Conservation (phyloP, 2,888 invertebrate genomes). For the Alcis repandata region DNA sequence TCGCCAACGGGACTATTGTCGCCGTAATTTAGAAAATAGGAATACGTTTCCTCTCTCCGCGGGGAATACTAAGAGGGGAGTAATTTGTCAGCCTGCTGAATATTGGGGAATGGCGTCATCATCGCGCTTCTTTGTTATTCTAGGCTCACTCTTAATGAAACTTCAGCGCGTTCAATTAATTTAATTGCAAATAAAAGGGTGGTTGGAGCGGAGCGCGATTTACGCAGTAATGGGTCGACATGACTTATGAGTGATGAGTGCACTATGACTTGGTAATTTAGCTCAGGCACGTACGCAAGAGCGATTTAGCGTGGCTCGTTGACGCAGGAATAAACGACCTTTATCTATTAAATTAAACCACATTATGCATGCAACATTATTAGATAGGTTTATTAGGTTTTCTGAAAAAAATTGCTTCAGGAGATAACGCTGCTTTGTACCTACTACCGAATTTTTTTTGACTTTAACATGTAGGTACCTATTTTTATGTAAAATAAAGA, state of each 20-base stretch:
- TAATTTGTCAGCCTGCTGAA: slow-evolving; percentile 69
- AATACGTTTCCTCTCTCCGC: slow-evolving; percentile 48
- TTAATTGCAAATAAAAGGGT: slow-evolving; percentile 61
- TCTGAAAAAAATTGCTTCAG: too few relatives aligned
- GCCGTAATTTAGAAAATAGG: slow-evolving; percentile 39
- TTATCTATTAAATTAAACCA: neutral
- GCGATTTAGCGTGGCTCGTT: neutral
- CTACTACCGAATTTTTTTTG: too few relatives aligned
- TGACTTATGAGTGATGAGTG: slow-evolving; percentile 40
- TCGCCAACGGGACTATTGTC: slow-evolving; percentile 27
- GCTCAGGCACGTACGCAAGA: slow-evolving; percentile 1
- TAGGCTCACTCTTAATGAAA: slow-evolving; percentile 62
- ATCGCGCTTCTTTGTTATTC: slow-evolving; percentile 65
- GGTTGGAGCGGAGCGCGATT: slow-evolving; percentile 43
- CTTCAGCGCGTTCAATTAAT: slow-evolving; percentile 66
- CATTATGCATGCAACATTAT: neutral
- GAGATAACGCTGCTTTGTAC: too few relatives aligned
- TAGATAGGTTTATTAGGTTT: too few relatives aligned
- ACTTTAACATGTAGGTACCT: too few relatives aligned
- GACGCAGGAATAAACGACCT: neutral
- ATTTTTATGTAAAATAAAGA: too few relatives aligned
- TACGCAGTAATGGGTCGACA: slow-evolving; percentile 43
- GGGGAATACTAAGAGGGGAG: slow-evolving; percentile 62
- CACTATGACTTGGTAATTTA: slow-evolving; percentile 13
- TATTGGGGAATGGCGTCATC: slow-evolving; percentile 60